These are phyloP conservation scores for Momotus momota DNA, from an alignment of 2,797 vertebrate genomes.

Conservation along the genomic window DNA sequence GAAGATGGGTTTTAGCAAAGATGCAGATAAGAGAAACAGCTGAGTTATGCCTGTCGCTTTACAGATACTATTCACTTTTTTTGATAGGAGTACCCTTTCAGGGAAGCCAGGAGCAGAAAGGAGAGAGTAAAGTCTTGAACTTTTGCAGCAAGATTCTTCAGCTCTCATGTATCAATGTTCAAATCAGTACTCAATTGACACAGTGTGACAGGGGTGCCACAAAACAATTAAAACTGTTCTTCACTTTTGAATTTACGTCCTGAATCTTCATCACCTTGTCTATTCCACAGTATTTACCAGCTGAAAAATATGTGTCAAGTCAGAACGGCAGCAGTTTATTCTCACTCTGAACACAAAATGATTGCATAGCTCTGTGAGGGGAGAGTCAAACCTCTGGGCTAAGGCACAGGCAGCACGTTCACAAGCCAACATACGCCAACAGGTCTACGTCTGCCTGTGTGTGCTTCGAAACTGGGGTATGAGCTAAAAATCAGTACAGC, in stretches of 20 bases:
- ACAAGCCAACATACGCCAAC: not conserved
- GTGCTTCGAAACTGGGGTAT: not conserved
- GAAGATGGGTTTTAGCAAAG: not conserved
- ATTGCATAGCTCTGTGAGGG: not conserved
- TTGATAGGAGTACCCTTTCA: not conserved
- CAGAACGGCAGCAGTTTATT: not conserved
- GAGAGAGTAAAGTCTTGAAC: not conserved
- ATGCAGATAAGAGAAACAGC: not conserved
- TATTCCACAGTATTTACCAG: not conserved
- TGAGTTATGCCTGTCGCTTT: not conserved
- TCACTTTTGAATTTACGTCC: not conserved
- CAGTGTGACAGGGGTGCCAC: not conserved
- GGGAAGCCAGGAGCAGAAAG: not conserved
- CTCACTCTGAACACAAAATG: not conserved
- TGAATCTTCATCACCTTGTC: not conserved
- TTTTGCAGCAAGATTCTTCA: not conserved
- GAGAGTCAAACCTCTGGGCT: not conserved
- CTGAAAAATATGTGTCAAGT: not conserved
- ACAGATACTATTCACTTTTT: not conserved
- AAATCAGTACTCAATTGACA: not conserved
- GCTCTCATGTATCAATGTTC: accelerated
- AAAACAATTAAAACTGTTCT: not conserved
- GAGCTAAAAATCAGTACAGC: not conserved
- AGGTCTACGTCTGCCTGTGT: not conserved
- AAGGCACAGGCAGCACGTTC: not conserved